Base-by-base conservation (phyloP, 2,888 invertebrate genomes). In the Drosophila birchii region DNA sequence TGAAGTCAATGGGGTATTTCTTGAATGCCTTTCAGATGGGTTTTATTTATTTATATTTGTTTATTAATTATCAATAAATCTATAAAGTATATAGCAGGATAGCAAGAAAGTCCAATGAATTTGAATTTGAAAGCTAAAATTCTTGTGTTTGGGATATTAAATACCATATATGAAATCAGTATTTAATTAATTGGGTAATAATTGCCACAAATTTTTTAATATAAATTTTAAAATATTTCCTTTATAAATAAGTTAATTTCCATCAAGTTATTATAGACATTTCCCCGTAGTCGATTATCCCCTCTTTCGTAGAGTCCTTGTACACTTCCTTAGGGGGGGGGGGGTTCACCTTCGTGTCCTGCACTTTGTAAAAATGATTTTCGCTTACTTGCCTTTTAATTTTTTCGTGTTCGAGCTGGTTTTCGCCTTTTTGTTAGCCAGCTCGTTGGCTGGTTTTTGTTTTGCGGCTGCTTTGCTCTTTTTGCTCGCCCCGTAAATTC, bases 341-440 rank as follows among this genome's bases (percentile, higher is more conserved):
- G 8, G n/a, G n/a, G 11, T 11, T 9, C 29, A 39, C 67, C 59
- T 71, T 57, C 72, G 68, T 59, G 73, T 57, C 56, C 55, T 75
- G 67, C 76, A 73, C 71, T 76, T 71, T 76, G 54, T 53, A 23
- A 49, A 72, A 81, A 72, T 83, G 72, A 81, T 81, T 86, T 86
- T 75, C 64, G 81, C 80, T 80, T 86, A 80, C 84, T 81, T 75
- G 79, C 60, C 59, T 80, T 86, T 82, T 77, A 58, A 70, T 71
- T 80, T 86, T 78, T 83, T 78, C 68, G 60, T 68, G 75, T 74
- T 60, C 69, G 38, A 54, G 54, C 51, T 51, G 73, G 59, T 44
- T 73, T 69, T 51, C 29, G 56, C 39, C 44, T 23, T 53, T 45
- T 61, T 67, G 51, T 43, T 53, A 20, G 51, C 34, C 57, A 41